Evolutionary conservation across 2,888 invertebrate genomes (phyloP), one percentile per base, ranked within the genome.

Genomic region (Drepana falcataria): DNA sequence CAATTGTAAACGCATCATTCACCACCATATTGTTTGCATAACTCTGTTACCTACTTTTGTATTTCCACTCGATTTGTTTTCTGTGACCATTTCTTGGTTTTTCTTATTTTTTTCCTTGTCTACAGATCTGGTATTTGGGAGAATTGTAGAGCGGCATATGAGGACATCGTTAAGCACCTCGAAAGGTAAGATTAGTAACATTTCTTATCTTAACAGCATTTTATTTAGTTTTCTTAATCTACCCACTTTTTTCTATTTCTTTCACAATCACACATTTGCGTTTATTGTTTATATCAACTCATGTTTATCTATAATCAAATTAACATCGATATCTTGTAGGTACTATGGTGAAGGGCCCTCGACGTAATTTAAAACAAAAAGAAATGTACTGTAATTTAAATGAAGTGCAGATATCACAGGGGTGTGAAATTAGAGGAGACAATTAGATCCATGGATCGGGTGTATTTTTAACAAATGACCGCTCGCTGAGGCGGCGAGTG

Each of bases 91-190:
- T 75, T 79, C 65, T 75, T 79, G 68, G 63, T 79, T 83, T 81
- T 74, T 81, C 81, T 85, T 83, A 81, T 85, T 87, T 81, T 60
- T 79, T 85, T 82, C 73, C 88, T 88, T 91, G 88, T 88, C 92
- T 87, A 67, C 92, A 95, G 95, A 86, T 95, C 96, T 83, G 96
- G 96, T 75, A 96, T 97, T 83, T 97, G 97, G 97, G 97, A 97
- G 93, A 97, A 97, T 92, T 97, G 97, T 93, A 94, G 97, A 89
- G 97, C 97, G 66, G 97, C 97, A 72, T 97, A 97, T 89, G 97
- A 97, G 92, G 97, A 97, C 91, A 97, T 97, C 88, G 97, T 97
- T 73, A 97, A 97, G 93, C 97, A 97, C 87, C 94, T 97, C 83
- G 97, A 97, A 93, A 96, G 97, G 95, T 96, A 94, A 93, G 95